phyloP scores from a whole-genome alignment of 2,797 vertebrate genomes.

The Limnodromus scolopaceus region DNA sequence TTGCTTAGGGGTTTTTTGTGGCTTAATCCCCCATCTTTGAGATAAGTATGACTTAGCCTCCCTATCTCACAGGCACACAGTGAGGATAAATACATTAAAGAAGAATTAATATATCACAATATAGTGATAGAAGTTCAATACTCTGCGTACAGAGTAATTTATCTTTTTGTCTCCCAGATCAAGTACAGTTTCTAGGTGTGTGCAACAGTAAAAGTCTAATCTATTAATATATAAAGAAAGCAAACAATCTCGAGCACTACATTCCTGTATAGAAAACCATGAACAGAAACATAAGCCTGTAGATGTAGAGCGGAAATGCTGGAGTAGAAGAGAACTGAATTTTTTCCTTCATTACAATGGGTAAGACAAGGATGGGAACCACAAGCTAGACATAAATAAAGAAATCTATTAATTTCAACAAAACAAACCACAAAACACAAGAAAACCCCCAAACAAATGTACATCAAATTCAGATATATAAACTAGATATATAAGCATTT shows the following conservation, averaged over 20 bases:
- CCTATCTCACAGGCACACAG: slow-evolving; percentile 32
- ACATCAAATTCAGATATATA: background rate
- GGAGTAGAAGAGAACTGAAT: slow-evolving; percentile 44
- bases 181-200: slow-evolving; percentile 38
- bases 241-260: background rate
- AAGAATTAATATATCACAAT: slow-evolving; percentile 65
- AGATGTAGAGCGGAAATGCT: slow-evolving; percentile 30
- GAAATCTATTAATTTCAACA: slow-evolving; percentile 63
- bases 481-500: slow-evolving; percentile 3
- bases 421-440: slow-evolving; percentile 65
- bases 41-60: slow-evolving; percentile 38
- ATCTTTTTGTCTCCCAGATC: slow-evolving; percentile 62
- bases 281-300: slow-evolving; percentile 29
- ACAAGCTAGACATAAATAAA: slow-evolving; percentile 56
- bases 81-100: slow-evolving; percentile 50
- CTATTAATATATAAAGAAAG: background rate
- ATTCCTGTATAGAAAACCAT: background rate
- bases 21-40: slow-evolving; percentile 52
- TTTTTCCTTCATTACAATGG: slow-evolving; percentile 60
- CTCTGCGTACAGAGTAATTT: background rate
- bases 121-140: slow-evolving; percentile 49
- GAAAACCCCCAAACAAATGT: slow-evolving; percentile 22
- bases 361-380: slow-evolving; percentile 26
- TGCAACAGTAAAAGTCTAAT: background rate
- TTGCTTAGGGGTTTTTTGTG: background rate